phyloP scores from a whole-genome alignment of 2,113 vertebrate species.

The Salvelinus sp. region DNA sequence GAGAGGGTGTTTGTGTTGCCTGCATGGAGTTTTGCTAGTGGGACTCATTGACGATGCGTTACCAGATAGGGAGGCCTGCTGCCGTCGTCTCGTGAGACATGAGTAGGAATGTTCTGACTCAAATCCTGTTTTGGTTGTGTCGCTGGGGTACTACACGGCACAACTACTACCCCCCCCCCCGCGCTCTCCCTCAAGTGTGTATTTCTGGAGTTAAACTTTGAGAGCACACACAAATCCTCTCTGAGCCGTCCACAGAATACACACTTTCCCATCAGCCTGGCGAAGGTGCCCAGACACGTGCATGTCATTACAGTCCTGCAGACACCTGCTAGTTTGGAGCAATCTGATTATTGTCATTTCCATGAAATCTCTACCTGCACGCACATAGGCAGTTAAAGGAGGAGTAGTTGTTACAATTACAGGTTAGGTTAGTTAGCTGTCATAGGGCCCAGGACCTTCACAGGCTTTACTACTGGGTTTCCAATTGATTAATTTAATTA shows the following conservation, averaged over 20 bases:
- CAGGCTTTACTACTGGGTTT: neutral
- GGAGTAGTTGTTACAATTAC: neutral
- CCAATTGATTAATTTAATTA: neutral
- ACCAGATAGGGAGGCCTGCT: constrained; percentile 41
- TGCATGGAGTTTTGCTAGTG: constrained; percentile 55
- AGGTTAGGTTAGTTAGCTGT: constrained; percentile 1
- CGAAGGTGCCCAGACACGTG: constrained; percentile 57
- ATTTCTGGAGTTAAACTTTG: constrained; percentile 24
- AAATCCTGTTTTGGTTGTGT: constrained; percentile 39
- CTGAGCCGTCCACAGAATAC: constrained; percentile 51
- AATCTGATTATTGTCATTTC: constrained; percentile 27
- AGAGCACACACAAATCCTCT: constrained; percentile 47
- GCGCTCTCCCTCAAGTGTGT: constrained; percentile 15
- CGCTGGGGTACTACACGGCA: constrained; percentile 34
- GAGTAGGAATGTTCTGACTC: constrained; percentile 63
- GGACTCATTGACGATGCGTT: constrained; percentile 34
- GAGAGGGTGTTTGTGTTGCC: constrained; percentile 59
- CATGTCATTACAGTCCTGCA: constrained; percentile 46
- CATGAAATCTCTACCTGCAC: constrained; percentile 38
- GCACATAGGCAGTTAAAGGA: constrained; percentile 21
- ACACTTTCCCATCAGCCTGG: constrained; percentile 47
- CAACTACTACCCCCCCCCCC: constrained; percentile 7
- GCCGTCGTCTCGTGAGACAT: constrained; percentile 49
- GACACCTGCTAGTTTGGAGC: constrained; percentile 56
- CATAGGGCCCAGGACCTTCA: neutral